phyloP scores from a whole-genome alignment of 37 sponge, comb jelly and placozoan genomes.

The Chondrosia reniformis region DNA sequence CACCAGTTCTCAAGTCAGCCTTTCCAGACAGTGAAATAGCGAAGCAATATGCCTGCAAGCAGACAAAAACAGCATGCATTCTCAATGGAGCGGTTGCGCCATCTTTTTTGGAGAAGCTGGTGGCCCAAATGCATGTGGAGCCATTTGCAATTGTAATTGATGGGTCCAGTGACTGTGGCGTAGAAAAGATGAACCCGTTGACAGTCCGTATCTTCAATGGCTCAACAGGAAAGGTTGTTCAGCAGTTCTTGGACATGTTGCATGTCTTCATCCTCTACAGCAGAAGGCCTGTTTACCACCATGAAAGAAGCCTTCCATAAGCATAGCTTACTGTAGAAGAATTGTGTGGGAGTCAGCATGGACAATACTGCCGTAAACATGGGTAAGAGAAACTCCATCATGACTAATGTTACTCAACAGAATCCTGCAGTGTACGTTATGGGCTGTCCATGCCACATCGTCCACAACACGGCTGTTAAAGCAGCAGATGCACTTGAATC shows the following conservation, averaged over 20 bases:
- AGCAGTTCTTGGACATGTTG: constrained; percentile 46
- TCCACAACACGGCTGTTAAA: constrained; percentile 41
- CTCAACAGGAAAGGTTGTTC: constrained; percentile 12
- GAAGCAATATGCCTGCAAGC: constrained; percentile 29
- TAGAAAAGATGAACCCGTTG: constrained; percentile 43
- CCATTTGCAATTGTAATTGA: constrained; percentile 38
- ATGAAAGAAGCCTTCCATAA: constrained; percentile 45
- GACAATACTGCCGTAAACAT: constrained; percentile 54
- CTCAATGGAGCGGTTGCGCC: constrained; percentile 44
- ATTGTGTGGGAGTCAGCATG: constrained; percentile 38
- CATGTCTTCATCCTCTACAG: constrained; percentile 40
- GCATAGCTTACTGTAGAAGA: constrained; percentile 30
- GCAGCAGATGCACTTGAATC: constrained; percentile 7
- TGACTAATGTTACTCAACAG: constrained; percentile 24
- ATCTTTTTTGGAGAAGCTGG: constrained; percentile 4
- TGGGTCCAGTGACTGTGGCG: constrained; percentile 33
- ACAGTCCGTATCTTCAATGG: constrained; percentile 35
- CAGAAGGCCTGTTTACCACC: constrained; percentile 37
- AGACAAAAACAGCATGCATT: constrained; percentile 50
- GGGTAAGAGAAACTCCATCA: constrained; percentile 44
- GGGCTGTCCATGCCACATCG: constrained; percentile 48
- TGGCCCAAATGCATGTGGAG: constrained; percentile 18
- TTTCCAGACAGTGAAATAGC: constrained; percentile 47
- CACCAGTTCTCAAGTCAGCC: constrained; percentile 32
- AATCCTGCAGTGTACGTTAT: constrained; percentile 36